Evolutionary conservation across 2,888 invertebrate species (phyloP).

Genomic region (Eurois occulta): DNA sequence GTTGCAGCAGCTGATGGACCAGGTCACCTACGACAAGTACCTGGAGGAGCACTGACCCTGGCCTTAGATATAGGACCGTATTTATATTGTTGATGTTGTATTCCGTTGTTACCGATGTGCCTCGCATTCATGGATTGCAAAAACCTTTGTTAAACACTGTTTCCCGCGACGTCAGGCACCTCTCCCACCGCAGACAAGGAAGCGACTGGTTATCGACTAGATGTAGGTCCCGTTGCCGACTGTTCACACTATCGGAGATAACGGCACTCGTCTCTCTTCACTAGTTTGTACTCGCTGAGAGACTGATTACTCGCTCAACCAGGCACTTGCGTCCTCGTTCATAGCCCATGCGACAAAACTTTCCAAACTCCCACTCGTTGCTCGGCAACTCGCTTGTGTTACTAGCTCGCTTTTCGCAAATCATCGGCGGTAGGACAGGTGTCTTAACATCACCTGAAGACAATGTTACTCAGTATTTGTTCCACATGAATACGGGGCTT

Average conservation of each 20-base stretch:
- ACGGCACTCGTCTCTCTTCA: background rate
- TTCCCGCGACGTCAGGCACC: background rate
- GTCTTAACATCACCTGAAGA: background rate
- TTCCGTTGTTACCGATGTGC: slow-evolving; percentile 33
- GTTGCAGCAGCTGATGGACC: slow-evolving; percentile 93
- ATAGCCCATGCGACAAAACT: background rate
- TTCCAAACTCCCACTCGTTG: background rate
- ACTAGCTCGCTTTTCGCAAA: background rate
- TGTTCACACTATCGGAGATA: background rate
- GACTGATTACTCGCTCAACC: background rate
- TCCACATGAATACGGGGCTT: background rate
- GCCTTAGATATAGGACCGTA: slow-evolving; percentile 53
- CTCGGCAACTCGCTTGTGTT: background rate
- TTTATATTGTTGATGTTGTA: slow-evolving; percentile 59
- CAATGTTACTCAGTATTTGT: slow-evolving; percentile 5
- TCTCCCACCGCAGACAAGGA: background rate
- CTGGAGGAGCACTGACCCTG: slow-evolving; percentile 78
- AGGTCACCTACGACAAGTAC: slow-evolving; percentile 93
- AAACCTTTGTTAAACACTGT: background rate
- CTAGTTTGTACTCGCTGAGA: background rate
- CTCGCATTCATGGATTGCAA: slow-evolving; percentile 1
- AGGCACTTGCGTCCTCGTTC: background rate
- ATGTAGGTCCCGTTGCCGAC: background rate
- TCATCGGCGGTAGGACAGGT: background rate
- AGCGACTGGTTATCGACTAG: background rate